Percentiles rank a stretch among this genome's conserved stretches.
Evolutionary conservation across 92 coral and sea anemone species (phyloP).

Genomic region (Desmophyllum pertusum): DNA sequence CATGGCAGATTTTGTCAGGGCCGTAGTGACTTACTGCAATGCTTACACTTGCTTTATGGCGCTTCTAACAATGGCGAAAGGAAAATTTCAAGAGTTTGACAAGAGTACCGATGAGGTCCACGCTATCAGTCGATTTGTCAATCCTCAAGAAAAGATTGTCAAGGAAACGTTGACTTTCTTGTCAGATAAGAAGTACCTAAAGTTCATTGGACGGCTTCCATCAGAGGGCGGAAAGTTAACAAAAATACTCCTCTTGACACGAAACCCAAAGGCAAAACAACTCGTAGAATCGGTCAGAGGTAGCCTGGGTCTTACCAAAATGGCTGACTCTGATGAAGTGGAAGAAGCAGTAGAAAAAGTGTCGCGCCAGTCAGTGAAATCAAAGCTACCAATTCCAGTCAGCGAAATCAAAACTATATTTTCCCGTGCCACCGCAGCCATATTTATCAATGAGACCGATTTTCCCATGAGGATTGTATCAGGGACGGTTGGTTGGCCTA

Average conservation of each 20-base stretch:
- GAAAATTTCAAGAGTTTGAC: slow-evolving; percentile 28
- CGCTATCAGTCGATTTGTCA: neutral
- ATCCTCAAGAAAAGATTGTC: neutral
- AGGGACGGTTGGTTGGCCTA: slow-evolving; percentile 39
- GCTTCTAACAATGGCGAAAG: slow-evolving; percentile 41
- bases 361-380: slow-evolving; percentile 20
- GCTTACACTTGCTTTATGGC: slow-evolving; percentile 49
- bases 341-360: slow-evolving; percentile 26
- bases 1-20: slow-evolving; percentile 32
- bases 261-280: slow-evolving; percentile 17
- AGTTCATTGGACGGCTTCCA: slow-evolving; percentile 45
- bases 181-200: slow-evolving; percentile 44
- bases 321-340: slow-evolving; percentile 24
- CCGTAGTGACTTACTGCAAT: slow-evolving; percentile 32
- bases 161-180: slow-evolving; percentile 23
- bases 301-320: slow-evolving; percentile 17
- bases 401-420: too few species aligned
- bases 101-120: neutral
- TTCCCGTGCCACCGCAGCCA: slow-evolving; percentile 7
- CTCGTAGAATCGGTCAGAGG: slow-evolving; percentile 28
- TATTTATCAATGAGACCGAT: slow-evolving; percentile 41
- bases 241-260: slow-evolving; percentile 25
- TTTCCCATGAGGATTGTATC: slow-evolving; percentile 47
- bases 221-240: slow-evolving; percentile 42
- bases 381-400: too few species aligned